Evolutionary conservation across 2,113 vertebrate genomes (phyloP).

Genomic region (Lophura nycthemera): DNA sequence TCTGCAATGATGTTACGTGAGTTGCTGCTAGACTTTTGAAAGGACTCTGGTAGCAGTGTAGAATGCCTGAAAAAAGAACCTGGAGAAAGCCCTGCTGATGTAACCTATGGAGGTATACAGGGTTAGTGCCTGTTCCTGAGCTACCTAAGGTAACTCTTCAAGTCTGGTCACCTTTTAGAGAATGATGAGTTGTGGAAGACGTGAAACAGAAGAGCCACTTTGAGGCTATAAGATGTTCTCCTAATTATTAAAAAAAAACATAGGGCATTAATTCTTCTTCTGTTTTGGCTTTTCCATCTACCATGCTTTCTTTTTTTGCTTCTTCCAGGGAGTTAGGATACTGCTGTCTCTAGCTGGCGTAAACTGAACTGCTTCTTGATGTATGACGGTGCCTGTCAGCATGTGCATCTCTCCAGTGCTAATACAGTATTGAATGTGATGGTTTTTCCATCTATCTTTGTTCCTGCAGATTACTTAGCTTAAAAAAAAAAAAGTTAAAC

Average conservation of each 20-base stretch:
- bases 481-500: no score
- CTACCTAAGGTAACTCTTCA: neutral
- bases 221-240: neutral
- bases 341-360: neutral
- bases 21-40: neutral
- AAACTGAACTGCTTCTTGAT: neutral
- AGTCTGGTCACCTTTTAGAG: neutral
- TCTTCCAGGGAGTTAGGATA: neutral
- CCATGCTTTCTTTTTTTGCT: neutral
- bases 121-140: neutral
- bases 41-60: neutral
- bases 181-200: neutral
- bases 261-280: neutral
- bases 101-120: neutral
- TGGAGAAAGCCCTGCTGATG: neutral
- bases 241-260: neutral
- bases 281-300: neutral
- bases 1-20: neutral
- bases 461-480: neutral
- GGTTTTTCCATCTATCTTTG: neutral
- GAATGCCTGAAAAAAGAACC: neutral
- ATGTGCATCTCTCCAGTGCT: neutral
- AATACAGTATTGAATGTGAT: neutral
- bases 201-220: neutral
- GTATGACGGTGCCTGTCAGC: neutral